Conservation (phyloP, 92 coral and sea anemone genomes). For the Virgularia gustaviana region DNA sequence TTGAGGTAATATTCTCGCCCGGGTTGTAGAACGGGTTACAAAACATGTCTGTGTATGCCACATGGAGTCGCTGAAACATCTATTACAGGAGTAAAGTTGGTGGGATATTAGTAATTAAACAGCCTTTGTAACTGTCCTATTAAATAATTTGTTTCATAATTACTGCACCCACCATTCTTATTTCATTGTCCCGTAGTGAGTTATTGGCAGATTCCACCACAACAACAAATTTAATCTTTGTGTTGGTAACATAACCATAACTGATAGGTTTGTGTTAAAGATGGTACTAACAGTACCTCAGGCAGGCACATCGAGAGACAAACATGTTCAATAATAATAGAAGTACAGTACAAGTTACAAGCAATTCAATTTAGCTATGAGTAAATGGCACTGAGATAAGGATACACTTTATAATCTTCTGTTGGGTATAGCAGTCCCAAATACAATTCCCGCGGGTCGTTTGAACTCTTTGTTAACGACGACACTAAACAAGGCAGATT, state of each 20-base stretch:
- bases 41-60: slow-evolving; percentile 98
- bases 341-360: not conserved
- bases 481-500: slow-evolving; percentile 57
- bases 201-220: slow-evolving; percentile 98
- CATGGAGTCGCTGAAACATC: slow-evolving; percentile 97
- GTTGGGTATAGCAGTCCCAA: slow-evolving; percentile 93
- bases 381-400: slow-evolving; percentile 22
- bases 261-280: slow-evolving; percentile 39
- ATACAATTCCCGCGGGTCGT: slow-evolving; percentile 94
- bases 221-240: slow-evolving; percentile 91
- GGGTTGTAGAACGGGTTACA: slow-evolving; percentile 98
- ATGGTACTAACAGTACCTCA: not conserved
- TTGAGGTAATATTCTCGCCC: slow-evolving; percentile 95
- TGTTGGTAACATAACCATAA: slow-evolving; percentile 97
- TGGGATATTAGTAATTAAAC: too few species aligned
- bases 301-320: too few species aligned
- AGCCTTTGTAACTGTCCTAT: too few species aligned
- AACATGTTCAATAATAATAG: not conserved
- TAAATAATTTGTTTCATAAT: not conserved
- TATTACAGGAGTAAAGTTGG: slow-evolving; percentile 3
- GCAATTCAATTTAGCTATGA: not conserved
- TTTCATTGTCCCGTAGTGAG: slow-evolving; percentile 86
- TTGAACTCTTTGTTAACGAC: slow-evolving; percentile 92
- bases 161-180: slow-evolving; percentile 73
- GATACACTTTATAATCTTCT: slow-evolving; percentile 99